Conservation (phyloP, 2,888 invertebrate species). For the Limnephilus marmoratus region DNA sequence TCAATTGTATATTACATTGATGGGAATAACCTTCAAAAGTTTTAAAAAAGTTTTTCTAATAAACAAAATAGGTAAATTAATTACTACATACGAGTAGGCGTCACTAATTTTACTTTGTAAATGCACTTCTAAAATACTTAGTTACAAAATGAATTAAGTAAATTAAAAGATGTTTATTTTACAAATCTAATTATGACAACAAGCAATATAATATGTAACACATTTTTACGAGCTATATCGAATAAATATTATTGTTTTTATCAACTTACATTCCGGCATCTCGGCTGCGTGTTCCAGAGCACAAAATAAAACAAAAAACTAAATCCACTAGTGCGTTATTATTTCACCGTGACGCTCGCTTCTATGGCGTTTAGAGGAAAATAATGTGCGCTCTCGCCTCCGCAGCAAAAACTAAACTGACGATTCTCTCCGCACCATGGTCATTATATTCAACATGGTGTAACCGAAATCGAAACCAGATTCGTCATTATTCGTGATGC, state of each 20-base stretch:
- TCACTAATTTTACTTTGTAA: too few relatives aligned
- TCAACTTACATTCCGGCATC: conserved; percentile 16
- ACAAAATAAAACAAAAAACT: background rate
- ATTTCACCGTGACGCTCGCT: background rate
- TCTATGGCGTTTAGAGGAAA: background rate
- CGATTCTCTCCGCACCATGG: conserved; percentile 7
- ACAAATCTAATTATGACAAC: background rate
- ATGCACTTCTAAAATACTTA: too few relatives aligned
- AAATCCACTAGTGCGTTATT: background rate
- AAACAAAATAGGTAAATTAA: too few relatives aligned
- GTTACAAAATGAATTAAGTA: too few relatives aligned
- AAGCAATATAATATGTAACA: background rate
- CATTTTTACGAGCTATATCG: background rate
- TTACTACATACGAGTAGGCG: too few relatives aligned
- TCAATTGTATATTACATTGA: too few relatives aligned
- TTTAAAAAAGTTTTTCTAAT: too few relatives aligned
- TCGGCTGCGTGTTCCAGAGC: background rate
- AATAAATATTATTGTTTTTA: background rate
- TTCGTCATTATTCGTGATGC: background rate
- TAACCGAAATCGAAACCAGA: background rate
- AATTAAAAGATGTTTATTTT: background rate
- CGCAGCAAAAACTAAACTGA: conserved; percentile 2
- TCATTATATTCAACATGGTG: background rate
- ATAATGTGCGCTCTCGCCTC: background rate
- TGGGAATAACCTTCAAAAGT: too few relatives aligned